phyloP scores from a whole-genome alignment of 2,888 invertebrate genomes.

The Cephus rjabovi region DNA sequence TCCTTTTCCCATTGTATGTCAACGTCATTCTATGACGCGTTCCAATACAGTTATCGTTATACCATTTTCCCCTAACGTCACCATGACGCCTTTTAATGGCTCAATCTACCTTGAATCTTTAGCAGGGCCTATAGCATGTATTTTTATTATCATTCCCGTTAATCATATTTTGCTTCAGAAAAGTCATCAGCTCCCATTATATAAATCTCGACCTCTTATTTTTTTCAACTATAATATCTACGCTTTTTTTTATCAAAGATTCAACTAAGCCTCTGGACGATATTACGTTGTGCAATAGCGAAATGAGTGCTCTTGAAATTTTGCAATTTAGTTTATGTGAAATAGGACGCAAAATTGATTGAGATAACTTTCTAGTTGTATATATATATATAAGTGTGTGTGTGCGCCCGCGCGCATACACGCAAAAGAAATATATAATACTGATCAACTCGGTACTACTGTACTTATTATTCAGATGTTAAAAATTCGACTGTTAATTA shows the following conservation, averaged over 20 bases:
- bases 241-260: not conserved
- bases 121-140: not conserved
- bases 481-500: not conserved
- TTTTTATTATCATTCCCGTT: not conserved
- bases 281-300: not conserved
- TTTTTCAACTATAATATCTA: not conserved
- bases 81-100: not conserved
- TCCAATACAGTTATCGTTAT: not conserved
- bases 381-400: not conserved
- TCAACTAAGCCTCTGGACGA: not conserved
- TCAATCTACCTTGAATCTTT: not conserved
- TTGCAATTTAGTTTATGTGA: not conserved
- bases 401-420: too few species aligned
- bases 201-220: too few species aligned
- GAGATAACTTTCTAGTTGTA: not conserved
- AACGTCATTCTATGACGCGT: not conserved
- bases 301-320: not conserved
- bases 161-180: not conserved
- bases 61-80: not conserved
- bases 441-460: not conserved
- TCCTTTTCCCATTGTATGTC: not conserved
- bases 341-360: not conserved
- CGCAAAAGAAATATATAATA: not conserved
- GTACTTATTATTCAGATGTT: not conserved
- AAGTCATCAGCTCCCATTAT: too few species aligned